Conservation (phyloP, 2,113 vertebrate species). For the Cryptomyrus ogoouensis region DNA sequence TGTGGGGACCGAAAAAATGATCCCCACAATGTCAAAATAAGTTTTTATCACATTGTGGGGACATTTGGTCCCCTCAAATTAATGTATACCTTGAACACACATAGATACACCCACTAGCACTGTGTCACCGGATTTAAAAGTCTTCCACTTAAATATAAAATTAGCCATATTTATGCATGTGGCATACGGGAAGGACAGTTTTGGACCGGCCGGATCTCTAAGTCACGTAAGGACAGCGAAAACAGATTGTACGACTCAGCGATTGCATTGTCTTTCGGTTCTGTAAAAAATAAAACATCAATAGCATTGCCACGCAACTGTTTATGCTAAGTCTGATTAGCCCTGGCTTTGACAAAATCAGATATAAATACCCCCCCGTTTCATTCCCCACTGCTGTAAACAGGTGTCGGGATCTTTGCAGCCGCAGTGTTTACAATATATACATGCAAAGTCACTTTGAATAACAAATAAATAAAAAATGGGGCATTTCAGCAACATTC, state of each 20-base stretch:
- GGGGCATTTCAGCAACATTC: slow-evolving; percentile 21
- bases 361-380: slow-evolving; percentile 6
- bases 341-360: background rate
- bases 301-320: background rate
- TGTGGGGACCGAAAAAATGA: too few relatives aligned
- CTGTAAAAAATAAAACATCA: slow-evolving; percentile 2
- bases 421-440: slow-evolving; percentile 18
- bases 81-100: background rate
- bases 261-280: background rate
- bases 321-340: slow-evolving; percentile 23
- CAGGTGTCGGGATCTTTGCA: slow-evolving; percentile 21
- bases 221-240: background rate
- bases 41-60: too few relatives aligned
- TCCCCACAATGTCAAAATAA: too few relatives aligned
- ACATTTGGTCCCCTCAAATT: too few relatives aligned
- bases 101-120: background rate
- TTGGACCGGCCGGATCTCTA: background rate
- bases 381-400: background rate
- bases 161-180: background rate
- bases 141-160: background rate
- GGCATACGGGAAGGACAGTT: background rate
- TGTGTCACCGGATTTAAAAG: background rate
- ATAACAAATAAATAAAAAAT: background rate
- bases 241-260: background rate
- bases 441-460: slow-evolving; percentile 15